Conservation (phyloP, 2,113 vertebrate genomes). For the Dendrocopos noguchii region DNA sequence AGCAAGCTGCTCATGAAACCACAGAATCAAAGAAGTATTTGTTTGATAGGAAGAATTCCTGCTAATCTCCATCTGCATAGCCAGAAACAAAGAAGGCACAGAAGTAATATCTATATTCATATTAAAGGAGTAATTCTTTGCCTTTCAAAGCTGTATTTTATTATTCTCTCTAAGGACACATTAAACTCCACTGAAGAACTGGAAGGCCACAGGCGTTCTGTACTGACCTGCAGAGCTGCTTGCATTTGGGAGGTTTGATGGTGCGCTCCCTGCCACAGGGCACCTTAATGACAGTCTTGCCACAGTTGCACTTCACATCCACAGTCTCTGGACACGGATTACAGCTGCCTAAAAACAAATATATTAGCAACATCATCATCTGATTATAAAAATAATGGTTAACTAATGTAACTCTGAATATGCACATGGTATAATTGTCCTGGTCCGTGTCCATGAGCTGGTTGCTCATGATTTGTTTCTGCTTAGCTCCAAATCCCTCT, state of each 20-base stretch:
- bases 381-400: neutral
- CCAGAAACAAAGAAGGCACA: neutral
- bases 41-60: neutral
- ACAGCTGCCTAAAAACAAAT: slow-evolving; percentile 82
- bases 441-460: too few species aligned
- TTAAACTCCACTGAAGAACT: neutral
- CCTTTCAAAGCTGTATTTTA: neutral
- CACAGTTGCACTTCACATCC: slow-evolving; percentile 85
- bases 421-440: neutral
- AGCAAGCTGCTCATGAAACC: neutral
- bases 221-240: slow-evolving; percentile 84
- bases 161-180: neutral
- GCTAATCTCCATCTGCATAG: neutral
- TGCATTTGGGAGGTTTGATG: slow-evolving; percentile 87
- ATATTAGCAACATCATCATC: neutral
- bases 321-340: slow-evolving; percentile 88
- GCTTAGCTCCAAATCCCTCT: neutral
- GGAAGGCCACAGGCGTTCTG: neutral
- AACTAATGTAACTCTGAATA: neutral
- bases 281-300: slow-evolving; percentile 80
- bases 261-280: slow-evolving; percentile 88
- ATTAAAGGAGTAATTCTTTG: neutral
- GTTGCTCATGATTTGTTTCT: neutral
- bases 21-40: neutral
- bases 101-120: neutral